Evolutionary conservation across 2,113 vertebrate species (phyloP).

Genomic region (Mungos mungo): DNA sequence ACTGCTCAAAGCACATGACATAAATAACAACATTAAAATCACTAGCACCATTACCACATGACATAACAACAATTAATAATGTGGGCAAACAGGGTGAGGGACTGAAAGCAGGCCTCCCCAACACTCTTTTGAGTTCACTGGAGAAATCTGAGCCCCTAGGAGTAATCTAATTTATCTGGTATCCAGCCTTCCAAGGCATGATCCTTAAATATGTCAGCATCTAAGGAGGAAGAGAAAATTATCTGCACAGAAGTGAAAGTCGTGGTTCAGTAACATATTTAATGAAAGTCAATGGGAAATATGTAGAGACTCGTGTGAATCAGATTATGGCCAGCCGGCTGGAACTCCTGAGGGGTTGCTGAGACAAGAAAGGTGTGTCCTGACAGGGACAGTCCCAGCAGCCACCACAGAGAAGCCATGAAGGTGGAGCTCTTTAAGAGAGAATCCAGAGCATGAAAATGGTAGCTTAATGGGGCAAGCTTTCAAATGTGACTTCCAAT

Average conservation of each 20-base stretch:
- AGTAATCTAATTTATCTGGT: constrained; percentile 53
- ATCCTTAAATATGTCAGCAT: constrained; percentile 59
- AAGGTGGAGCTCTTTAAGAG: background rate
- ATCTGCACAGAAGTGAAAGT: constrained; percentile 48
- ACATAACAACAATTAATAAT: constrained; percentile 70
- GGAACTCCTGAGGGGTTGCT: background rate
- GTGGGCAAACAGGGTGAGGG: background rate
- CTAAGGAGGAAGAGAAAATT: constrained; percentile 57
- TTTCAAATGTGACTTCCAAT: constrained; percentile 62
- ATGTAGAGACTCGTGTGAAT: background rate
- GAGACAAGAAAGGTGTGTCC: background rate
- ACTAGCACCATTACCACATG: constrained; percentile 48
- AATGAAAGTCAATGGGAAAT: constrained; percentile 61
- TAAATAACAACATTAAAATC: constrained; percentile 75
- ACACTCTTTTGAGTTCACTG: constrained; percentile 35
- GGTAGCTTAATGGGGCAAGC: constrained; percentile 49
- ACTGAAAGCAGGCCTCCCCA: background rate
- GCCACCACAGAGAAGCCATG: background rate
- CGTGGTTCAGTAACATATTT: constrained; percentile 49
- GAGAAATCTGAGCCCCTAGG: constrained; percentile 32
- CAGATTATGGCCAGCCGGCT: background rate
- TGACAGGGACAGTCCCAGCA: background rate
- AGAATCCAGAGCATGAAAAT: constrained; percentile 2
- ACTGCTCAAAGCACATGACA: constrained; percentile 39
- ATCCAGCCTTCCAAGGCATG: constrained; percentile 54